Evolutionary conservation across 2,888 invertebrate species (phyloP), one percentile per base, ranked within the genome.

Genomic region (Zygaena filipendulae): DNA sequence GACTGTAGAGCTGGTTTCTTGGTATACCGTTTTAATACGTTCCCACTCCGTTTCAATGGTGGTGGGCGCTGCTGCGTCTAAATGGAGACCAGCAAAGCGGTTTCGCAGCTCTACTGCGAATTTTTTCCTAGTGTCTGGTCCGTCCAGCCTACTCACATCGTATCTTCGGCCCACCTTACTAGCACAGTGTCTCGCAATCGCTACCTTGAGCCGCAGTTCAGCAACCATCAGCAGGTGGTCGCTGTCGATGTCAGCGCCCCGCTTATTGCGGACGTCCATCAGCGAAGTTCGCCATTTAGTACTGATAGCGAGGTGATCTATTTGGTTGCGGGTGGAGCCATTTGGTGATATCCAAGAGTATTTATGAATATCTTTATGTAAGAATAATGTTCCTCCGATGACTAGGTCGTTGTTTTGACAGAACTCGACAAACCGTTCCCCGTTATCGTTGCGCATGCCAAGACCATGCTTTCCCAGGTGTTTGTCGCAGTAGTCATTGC

Each of bases 211-310:
- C 3, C 23, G 25, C 7, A 23, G 13, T 18, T 26, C 25, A 7
- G 29, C 32, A 3, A 35, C 29, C n/a, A n/a, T n/a, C 4, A 35
- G 21, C 13, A 28, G 30, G 14, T 35, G 31, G 19, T 28, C 31
- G 23, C 28, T 28, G 14, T 34, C 30, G 4, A 34, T 28, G 14
- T 34, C 34, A 8, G 30, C 30, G 9, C 30, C 34, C 4, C 35
- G 10, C 2, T 23, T 13, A 19, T 33, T 33, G 2, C 30, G 22
- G 1, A 36, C 30, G 14, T 32, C 35, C 3, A 35, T 27, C n/a
- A 35, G 22, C 4, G 30, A 33, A 7, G 20, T 13, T 5, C 27
- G 14, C 30, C 33, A 36, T 19, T 8, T 30, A 2, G 12, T n/a
- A 23, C 30, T 33, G 8, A 34, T 27, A 7, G 27, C 27, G 10